Evolutionary conservation across 2,797 vertebrate genomes (phyloP), one percentile per base, ranked within the genome.

Genomic region (Pampus argenteus): DNA sequence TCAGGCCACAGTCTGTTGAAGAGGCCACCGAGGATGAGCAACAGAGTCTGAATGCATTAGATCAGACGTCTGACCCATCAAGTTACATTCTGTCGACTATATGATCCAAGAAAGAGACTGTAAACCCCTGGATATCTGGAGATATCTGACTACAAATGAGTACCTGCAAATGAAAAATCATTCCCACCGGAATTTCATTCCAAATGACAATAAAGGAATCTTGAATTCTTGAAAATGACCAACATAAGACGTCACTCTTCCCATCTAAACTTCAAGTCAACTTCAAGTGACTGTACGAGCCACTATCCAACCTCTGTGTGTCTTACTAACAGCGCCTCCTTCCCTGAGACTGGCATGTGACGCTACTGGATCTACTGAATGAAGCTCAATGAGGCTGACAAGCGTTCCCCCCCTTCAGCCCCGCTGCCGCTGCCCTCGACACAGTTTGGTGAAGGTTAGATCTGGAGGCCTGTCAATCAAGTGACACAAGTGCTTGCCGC

Each of bases 371-470:
- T 90, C 66, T 9, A 57, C 51, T 74, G 70, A 78, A 63, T 91
- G 89, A 93, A 63, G 85, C 79, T 91, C 85, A 92, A 81, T 44
- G 18, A 66, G 86, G 79, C 76, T 93, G 93, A 93, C 92, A 93
- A 86, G 89, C 55, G 38, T 81, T 17, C 69, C 40, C 80, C 78
- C 88, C 89, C 85, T 79, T 89, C 84, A 84, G 85, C 83, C 66
- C 48, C 36, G 22, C 84, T 57, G 57, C 78, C 49, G 55, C 81
- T 78, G 90, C 86, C 89, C 86, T 89, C 82, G 73, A 92, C 92
- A 92, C 90, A 89, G 75, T 87, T 87, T 75, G 78, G 77, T 79
- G 87, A 92, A 92, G 92, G 88, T 93, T 91, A 91, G 82, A 93
- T 93, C 83, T 86, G 84, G 82, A 79, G 72, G 82, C 77, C 90